Evolutionary conservation across 1,140 invertebrate genomes (phyloP), one percentile per base, ranked within the genome.

Genomic region (Zelostemma sp.): DNA sequence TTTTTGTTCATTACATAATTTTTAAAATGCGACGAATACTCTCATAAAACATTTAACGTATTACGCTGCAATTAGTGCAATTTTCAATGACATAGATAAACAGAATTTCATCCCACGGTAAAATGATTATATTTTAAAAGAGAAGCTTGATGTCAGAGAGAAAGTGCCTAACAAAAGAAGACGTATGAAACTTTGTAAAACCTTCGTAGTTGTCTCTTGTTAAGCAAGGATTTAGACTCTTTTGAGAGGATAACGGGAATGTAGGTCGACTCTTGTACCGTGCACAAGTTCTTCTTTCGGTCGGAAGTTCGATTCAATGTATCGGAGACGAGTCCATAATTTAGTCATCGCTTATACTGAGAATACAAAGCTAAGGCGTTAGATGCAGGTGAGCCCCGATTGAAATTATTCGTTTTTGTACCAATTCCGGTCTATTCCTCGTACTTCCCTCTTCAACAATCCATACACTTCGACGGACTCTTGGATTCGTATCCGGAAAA

Each of bases 191-290:
- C 60, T 69, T 60, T 41, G 49, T 47, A 66, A 74, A 74, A 66
- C 76, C 68, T 65, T 54, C 25, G 57, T 51, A 67, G 72, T 68
- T 56, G 66, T 69, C 66, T 69, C 75, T 75, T 66, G 73, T 80
- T 78, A 77, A 75, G 69, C 63, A 74, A 74, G 70, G 76, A 77
- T 80, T 80, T 79, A 76, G 74, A 68, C 72, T 50, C 57, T 72
- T 69, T 66, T 48, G 50, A 61, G 56, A 62, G 64, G 67, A 77
- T 78, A 72, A 74, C 54, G 47, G 56, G 48, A 57, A 72, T 72
- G 54, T 73, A 74, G 59, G 61, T 72, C 51, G 38, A 43, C 19
- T 49, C 38, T 38, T 59, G 54, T 63, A 40, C 31, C 17, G 31
- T 56, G 21, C 1, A 50, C 33, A 43, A 40, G 12, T 25, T 8